These are phyloP conservation scores for Mechanitis mazaeus DNA, from an alignment of 2,888 invertebrate species.

Conservation along the genomic window DNA sequence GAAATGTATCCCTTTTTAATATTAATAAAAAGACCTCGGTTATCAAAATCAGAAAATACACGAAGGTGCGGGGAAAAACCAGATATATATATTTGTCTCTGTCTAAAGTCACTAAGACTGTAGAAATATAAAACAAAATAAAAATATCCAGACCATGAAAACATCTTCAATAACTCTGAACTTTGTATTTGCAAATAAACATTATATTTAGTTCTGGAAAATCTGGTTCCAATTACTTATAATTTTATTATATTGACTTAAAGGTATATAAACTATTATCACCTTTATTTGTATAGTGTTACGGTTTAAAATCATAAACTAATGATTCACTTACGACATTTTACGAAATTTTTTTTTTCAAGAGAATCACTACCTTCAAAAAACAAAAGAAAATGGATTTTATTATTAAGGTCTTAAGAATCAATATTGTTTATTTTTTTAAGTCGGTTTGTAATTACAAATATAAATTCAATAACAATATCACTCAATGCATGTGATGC, in stretches of 20 bases:
- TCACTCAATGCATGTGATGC: slow-evolving; percentile 21
- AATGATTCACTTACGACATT: slow-evolving; percentile 1
- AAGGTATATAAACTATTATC: neutral
- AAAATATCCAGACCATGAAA: no score
- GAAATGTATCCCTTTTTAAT: no score
- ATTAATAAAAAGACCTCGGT: no score
- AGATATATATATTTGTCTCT: no score
- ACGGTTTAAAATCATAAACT: slow-evolving; percentile 5
- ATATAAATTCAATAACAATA: slow-evolving; percentile 24
- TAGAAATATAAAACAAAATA: no score
- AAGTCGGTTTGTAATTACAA: slow-evolving; percentile 10
- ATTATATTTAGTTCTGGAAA: slow-evolving; percentile 29
- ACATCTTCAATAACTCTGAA: no score
- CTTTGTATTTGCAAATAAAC: slow-evolving; percentile 27
- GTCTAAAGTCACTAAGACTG: no score
- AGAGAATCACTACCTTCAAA: slow-evolving; percentile 14
- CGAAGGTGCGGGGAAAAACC: no score
- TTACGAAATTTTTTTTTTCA: neutral
- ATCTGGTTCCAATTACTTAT: slow-evolving; percentile 21
- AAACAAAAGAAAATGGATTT: no score
- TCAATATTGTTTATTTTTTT: neutral
- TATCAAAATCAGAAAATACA: no score
- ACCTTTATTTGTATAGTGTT: neutral
- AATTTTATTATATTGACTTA: no score
- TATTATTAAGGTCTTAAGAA: no score